Conservation (phyloP, 2,113 vertebrate species). For the Oreochromis niloticus region DNA sequence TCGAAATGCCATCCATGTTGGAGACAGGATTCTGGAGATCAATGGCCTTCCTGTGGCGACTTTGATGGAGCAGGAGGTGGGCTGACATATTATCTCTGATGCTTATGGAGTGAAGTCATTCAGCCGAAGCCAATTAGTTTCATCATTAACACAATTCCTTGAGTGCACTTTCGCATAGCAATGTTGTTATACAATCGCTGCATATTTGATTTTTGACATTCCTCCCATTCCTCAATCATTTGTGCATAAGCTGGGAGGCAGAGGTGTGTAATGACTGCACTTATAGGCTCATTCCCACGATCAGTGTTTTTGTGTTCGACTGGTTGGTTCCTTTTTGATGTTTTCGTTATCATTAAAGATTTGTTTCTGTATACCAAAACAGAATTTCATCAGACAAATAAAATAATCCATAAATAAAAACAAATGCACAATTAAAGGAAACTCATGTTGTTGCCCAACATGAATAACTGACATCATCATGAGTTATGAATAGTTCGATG, state of each 20-base stretch:
- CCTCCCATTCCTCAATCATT: slow-evolving; percentile 22
- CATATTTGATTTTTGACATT: slow-evolving; percentile 19
- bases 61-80: slow-evolving; percentile 84
- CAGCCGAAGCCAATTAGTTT: background rate
- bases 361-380: background rate
- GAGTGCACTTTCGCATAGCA: background rate
- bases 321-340: background rate
- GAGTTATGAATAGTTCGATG: background rate
- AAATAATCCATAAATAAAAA: background rate
- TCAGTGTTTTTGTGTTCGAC: background rate
- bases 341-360: background rate
- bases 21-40: slow-evolving; percentile 94
- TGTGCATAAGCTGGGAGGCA: slow-evolving; percentile 35
- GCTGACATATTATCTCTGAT: background rate
- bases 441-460: background rate
- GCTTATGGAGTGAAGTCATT: background rate
- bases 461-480: background rate
- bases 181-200: background rate
- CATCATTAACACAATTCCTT: background rate
- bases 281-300: slow-evolving; percentile 1
- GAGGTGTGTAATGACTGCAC: slow-evolving; percentile 16
- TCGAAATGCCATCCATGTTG: slow-evolving; percentile 89
- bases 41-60: slow-evolving; percentile 87
- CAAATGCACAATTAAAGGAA: background rate
- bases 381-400: background rate